Evolutionary conservation across 2,113 vertebrate species (phyloP).

Genomic region (Salvelinus sp.): DNA sequence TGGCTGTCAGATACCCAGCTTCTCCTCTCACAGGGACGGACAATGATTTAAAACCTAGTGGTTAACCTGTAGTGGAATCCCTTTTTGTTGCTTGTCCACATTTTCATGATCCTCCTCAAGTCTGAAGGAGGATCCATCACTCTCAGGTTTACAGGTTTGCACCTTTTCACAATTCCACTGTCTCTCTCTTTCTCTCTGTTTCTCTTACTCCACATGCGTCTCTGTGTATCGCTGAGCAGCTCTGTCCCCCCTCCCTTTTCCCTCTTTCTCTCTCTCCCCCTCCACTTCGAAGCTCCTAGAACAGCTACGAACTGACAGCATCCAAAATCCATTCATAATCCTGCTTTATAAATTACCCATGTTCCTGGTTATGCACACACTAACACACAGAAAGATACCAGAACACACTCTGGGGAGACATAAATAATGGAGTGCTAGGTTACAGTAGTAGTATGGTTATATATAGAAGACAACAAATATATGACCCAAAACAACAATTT

Average conservation of each 20-base stretch:
- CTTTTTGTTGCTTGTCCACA: neutral
- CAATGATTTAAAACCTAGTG: neutral
- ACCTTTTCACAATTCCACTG: slow-evolving; percentile 32
- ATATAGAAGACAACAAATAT: neutral
- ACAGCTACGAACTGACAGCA: neutral
- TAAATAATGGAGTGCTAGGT: neutral
- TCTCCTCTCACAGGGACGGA: slow-evolving; percentile 6
- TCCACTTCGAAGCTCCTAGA: slow-evolving; percentile 18
- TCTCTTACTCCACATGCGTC: slow-evolving; percentile 22
- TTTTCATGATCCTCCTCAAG: slow-evolving; percentile 1
- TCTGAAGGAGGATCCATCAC: slow-evolving; percentile 25
- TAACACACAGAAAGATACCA: neutral
- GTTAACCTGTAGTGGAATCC: neutral
- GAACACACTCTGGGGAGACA: neutral
- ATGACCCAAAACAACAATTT: too few species aligned
- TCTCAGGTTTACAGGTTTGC: neutral
- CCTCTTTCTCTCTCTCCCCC: slow-evolving; percentile 46
- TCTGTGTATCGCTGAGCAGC: slow-evolving; percentile 22
- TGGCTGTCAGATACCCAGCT: neutral
- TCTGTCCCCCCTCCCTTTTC: slow-evolving; percentile 14
- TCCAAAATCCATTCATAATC: slow-evolving; percentile 15
- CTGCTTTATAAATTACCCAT: slow-evolving; percentile 14
- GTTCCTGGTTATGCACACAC: neutral
- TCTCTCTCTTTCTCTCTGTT: slow-evolving; percentile 43
- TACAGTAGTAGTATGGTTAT: neutral